Conservation (phyloP, 2,888 invertebrate species). For the Ormyrus pomaceus region DNA sequence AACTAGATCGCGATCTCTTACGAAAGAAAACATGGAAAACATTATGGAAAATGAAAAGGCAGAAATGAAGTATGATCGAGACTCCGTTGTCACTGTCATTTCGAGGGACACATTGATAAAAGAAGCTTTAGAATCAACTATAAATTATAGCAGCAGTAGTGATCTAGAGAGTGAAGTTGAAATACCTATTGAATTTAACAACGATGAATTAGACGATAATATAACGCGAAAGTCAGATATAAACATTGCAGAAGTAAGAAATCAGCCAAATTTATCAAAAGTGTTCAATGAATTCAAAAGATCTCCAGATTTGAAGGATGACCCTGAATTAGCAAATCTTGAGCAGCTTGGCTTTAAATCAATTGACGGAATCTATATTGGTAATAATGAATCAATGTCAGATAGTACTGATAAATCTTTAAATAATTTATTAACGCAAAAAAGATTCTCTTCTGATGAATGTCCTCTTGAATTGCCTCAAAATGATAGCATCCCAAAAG, state of each 20-base stretch:
- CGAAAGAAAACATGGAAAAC: slow-evolving; percentile 46
- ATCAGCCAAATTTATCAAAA: slow-evolving; percentile 14
- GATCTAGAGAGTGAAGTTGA: slow-evolving; percentile 51
- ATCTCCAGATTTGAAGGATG: neutral
- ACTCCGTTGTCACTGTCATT: slow-evolving; percentile 50
- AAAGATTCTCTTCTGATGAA: slow-evolving; percentile 5
- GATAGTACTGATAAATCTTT: neutral
- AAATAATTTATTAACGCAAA: neutral
- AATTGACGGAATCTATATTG: neutral
- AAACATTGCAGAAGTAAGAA: slow-evolving; percentile 14
- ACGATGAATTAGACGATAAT: slow-evolving; percentile 44
- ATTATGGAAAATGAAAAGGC: slow-evolving; percentile 23
- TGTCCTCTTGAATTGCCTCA: neutral
- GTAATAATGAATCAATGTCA: neutral
- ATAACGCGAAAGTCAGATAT: slow-evolving; percentile 34
- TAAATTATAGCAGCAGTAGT: slow-evolving; percentile 33
- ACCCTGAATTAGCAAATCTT: too few species aligned
- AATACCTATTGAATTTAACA: slow-evolving; percentile 34
- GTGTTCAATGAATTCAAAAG: slow-evolving; percentile 24
- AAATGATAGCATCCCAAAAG: neutral
- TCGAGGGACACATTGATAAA: slow-evolving; percentile 35
- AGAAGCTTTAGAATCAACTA: neutral
- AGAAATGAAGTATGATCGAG: slow-evolving; percentile 43
- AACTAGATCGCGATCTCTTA: slow-evolving; percentile 28
- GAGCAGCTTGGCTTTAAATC: neutral